Base-by-base conservation (phyloP, 1,140 invertebrate genomes). In the Schlechtendalia chinensis region DNA sequence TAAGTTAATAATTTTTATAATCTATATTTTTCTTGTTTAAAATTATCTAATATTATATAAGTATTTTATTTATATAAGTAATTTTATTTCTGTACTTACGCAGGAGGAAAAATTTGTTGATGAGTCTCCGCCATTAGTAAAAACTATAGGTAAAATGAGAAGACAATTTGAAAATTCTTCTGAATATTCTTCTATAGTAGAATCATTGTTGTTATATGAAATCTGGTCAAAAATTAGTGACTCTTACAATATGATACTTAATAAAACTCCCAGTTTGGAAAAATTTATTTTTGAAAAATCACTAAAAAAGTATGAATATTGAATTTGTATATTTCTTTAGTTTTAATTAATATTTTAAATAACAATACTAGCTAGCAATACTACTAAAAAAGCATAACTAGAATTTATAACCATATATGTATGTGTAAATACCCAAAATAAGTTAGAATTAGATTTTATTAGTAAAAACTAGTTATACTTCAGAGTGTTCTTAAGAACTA, bases 211-310 rank as follows among this genome's bases (percentile, higher is more conserved):
- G 10, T 47, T 79, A 5, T 79, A 79, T 61, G 74, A 79, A 61
- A 61, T 59, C 16, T 79, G 74, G 74, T 79, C 74, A 47, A 61
- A 79, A 61, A 61, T 79, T 61, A 79, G 54, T 19, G 74, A 79
- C 45, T 47, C 56, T 27, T 79, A 61, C 16, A 61, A 79, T 61
- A 47, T 79, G 22, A 47, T 79, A 45, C n/a, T 61, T 5, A 61
- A 27, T 61, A 61, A 27, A 79, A 50, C 19, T 1, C 39, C 74
- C 5, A 50, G n/a, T 61, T 79, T 79, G 56, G 74, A 79, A 17
- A 39, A 63, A 29, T 45, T 5, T 24, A 61, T 79, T 61, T 79
- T 79, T 61, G 74, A 59, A 61, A 79, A 79, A 61, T 47, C 29
- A 17, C 16, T 17, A 50, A 59, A 19, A 1, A 79, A 63, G 74